phyloP scores from a whole-genome alignment of 2,888 invertebrate genomes.

The Ochlodes sylvanus region DNA sequence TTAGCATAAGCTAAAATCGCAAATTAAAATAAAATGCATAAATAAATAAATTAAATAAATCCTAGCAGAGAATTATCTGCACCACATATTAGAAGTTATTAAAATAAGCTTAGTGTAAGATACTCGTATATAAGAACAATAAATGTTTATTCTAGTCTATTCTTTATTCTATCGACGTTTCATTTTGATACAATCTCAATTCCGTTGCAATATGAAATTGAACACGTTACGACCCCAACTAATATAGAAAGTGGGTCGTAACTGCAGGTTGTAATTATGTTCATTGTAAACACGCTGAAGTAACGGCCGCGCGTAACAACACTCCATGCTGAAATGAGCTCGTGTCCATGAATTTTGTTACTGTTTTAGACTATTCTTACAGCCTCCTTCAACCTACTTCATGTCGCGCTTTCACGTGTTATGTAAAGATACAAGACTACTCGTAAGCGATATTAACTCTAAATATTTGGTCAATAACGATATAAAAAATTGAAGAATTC shows the following conservation, averaged over 20 bases:
- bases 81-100: too few relatives aligned
- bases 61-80: too few relatives aligned
- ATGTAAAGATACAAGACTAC: not conserved
- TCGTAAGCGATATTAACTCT: too few relatives aligned
- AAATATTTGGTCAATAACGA: too few relatives aligned
- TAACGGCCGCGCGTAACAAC: constrained; percentile 14
- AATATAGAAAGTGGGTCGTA: constrained; percentile 27
- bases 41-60: too few relatives aligned
- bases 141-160: too few relatives aligned
- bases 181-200: not conserved
- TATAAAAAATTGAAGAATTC: too few relatives aligned
- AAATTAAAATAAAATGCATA: too few relatives aligned
- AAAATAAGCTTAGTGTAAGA: too few relatives aligned
- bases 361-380: constrained; percentile 15
- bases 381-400: not conserved
- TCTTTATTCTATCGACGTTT: too few relatives aligned
- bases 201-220: not conserved
- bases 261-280: constrained; percentile 22
- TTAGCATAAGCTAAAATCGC: too few relatives aligned
- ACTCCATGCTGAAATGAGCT: constrained; percentile 16
- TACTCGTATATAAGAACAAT: too few relatives aligned
- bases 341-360: constrained; percentile 13
- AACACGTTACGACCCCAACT: not conserved
- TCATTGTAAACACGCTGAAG: constrained; percentile 22
- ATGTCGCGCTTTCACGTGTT: not conserved